Evolutionary conservation across 2,797 vertebrate genomes (phyloP).

Genomic region (Hippoglossus hippoglossus): DNA sequence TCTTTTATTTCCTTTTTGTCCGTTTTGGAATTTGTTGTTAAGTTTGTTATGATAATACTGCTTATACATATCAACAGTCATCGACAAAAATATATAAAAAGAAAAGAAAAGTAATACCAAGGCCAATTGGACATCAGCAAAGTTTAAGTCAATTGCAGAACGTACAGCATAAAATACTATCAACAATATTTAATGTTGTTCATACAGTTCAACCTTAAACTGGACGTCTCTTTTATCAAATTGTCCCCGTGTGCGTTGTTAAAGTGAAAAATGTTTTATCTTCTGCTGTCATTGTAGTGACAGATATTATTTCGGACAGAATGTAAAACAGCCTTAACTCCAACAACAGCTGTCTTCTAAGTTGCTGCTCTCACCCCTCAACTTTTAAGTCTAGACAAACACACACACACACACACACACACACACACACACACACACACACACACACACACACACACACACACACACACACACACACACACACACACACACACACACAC

Average conservation of each 20-base stretch:
- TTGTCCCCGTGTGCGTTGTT: not conserved
- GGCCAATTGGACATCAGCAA: not conserved
- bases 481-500: conserved; percentile 10
- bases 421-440: conserved; percentile 10
- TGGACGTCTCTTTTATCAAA: not conserved
- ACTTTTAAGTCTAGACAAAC: conserved; percentile 50
- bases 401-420: conserved; percentile 8
- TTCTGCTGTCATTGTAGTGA: conserved; percentile 1
- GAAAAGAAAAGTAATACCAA: too few species aligned
- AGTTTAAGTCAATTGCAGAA: not conserved
- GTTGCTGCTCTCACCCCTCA: conserved; percentile 28
- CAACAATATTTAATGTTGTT: not conserved
- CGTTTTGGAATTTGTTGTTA: not conserved
- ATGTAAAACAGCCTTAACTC: conserved; percentile 26
- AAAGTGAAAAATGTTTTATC: not conserved
- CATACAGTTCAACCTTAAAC: conserved; percentile 1
- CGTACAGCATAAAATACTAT: not conserved
- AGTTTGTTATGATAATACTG: not conserved
- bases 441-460: conserved; percentile 2
- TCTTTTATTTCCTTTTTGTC: not conserved
- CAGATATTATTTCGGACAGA: conserved; percentile 19
- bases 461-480: conserved; percentile 3
- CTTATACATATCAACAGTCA: not conserved
- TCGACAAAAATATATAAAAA: not conserved
- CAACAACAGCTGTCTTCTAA: conserved; percentile 65